Evolutionary conservation across 2,113 vertebrate genomes (phyloP).

Genomic region (Ophthalmolycus amberensis): DNA sequence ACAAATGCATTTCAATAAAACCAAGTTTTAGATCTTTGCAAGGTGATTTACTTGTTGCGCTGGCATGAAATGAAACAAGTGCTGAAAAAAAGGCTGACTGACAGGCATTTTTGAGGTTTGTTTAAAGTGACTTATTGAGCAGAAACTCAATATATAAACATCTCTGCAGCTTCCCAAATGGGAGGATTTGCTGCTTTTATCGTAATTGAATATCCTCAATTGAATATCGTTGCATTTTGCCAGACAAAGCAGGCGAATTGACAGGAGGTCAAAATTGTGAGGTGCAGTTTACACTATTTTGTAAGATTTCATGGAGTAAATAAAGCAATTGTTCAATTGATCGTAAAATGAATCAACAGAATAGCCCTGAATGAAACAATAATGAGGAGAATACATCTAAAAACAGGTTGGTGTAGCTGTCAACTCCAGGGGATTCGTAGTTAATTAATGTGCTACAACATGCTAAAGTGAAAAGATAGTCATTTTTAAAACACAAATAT

Average conservation of each 20-base stretch:
- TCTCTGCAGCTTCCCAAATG: background rate
- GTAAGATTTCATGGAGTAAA: background rate
- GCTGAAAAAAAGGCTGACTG: background rate
- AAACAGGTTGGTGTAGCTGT: background rate
- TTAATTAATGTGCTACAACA: background rate
- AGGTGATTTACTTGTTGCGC: background rate
- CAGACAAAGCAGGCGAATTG: background rate
- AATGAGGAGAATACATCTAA: background rate
- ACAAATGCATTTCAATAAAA: background rate
- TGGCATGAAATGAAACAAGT: background rate
- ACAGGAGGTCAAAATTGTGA: background rate
- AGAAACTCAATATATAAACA: background rate
- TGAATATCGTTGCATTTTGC: background rate
- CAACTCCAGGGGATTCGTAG: background rate
- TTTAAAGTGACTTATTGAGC: background rate
- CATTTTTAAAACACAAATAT: conserved; percentile 25
- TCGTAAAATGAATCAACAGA: background rate
- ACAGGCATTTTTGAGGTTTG: background rate
- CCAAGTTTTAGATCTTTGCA: background rate
- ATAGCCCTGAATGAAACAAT: background rate
- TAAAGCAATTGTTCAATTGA: background rate
- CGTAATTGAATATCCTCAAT: background rate
- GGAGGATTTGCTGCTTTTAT: background rate
- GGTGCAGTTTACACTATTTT: too few relatives aligned
- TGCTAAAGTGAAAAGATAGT: background rate